These are phyloP conservation scores for Ceuthmochares aereus DNA, from an alignment of 2,113 vertebrate genomes.

Conservation along the genomic window DNA sequence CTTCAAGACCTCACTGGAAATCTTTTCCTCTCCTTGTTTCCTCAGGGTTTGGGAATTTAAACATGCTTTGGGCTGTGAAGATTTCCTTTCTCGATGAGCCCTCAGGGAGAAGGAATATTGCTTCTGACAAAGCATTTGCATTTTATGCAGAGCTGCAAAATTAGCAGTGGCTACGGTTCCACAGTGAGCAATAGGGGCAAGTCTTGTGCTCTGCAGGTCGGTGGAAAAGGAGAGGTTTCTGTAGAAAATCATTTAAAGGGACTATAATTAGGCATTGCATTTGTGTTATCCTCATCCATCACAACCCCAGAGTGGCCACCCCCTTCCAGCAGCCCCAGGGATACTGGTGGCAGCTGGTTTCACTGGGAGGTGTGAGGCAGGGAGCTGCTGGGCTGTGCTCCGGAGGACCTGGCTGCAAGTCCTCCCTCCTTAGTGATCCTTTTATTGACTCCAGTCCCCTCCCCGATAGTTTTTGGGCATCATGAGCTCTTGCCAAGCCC, in stretches of 20 bases:
- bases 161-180: neutral
- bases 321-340: neutral
- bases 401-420: neutral
- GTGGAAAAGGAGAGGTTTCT: neutral
- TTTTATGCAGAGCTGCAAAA: conserved; percentile 39
- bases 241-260: neutral
- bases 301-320: neutral
- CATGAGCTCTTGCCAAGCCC: neutral
- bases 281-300: neutral
- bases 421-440: neutral
- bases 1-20: neutral
- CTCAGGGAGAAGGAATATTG: neutral
- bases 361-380: neutral
- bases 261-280: neutral
- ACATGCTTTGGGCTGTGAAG: neutral
- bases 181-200: neutral
- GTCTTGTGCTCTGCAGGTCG: neutral
- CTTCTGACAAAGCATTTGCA: conserved; percentile 51
- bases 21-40: fast-evolving
- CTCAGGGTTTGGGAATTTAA: neutral
- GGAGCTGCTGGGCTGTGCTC: neutral
- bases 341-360: neutral
- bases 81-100: neutral
- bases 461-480: neutral
- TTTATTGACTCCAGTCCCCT: neutral